Conservation (phyloP, 2,113 vertebrate species). For the Thymallus thymallus region DNA sequence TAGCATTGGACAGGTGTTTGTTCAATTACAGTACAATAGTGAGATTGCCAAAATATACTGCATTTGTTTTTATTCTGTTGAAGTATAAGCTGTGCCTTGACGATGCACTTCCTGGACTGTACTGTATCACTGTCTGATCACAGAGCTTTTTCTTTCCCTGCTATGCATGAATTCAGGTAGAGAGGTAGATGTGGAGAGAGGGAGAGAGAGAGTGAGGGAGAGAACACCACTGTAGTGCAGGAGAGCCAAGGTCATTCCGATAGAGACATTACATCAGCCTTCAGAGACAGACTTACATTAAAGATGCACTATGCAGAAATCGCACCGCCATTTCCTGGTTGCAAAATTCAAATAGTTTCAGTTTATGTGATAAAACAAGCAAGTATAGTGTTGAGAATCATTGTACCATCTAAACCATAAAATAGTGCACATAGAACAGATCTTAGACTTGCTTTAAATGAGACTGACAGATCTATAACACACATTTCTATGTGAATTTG, state of each 20-base stretch:
- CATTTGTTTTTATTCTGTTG: not conserved
- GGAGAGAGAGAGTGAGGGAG: not conserved
- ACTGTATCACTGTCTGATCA: conserved; percentile 1
- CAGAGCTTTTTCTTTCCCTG: conserved; percentile 2
- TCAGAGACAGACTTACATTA: not conserved
- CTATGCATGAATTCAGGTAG: conserved; percentile 4
- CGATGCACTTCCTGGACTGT: not conserved
- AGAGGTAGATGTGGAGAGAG: not conserved
- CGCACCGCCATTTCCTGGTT: no score
- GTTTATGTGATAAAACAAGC: no score
- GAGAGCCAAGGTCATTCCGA: conserved; percentile 21
- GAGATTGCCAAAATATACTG: no score
- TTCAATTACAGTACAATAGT: not conserved
- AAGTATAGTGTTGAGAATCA: no score
- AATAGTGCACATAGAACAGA: no score
- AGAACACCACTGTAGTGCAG: not conserved
- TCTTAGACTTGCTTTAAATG: no score
- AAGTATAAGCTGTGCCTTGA: not conserved
- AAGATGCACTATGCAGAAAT: not conserved
- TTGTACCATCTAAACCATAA: no score
- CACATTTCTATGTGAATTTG: no score
- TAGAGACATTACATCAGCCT: not conserved
- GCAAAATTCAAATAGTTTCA: no score
- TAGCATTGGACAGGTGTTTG: not conserved
- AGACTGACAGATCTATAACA: no score